Evolutionary conservation across 2,113 vertebrate species (phyloP).

Genomic region (Tympanuchus pallidicinctus): DNA sequence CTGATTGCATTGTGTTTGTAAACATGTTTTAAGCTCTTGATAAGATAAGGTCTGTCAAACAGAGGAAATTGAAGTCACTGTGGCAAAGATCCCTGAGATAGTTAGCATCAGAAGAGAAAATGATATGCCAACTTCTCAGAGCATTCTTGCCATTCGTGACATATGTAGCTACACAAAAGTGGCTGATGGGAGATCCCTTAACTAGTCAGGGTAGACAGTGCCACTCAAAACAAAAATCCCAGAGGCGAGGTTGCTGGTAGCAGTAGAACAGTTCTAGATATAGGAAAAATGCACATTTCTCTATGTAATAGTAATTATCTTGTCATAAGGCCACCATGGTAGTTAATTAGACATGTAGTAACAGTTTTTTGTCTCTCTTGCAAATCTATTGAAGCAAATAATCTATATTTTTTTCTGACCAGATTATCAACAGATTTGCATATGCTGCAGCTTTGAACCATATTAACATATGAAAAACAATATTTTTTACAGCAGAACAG

Average conservation of each 20-base stretch:
- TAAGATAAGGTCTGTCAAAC: slow-evolving; percentile 67
- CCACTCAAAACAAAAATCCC: slow-evolving; percentile 40
- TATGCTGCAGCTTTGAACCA: not conserved
- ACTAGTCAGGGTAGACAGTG: slow-evolving; percentile 37
- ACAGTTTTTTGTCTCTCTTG: not conserved
- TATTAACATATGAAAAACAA: not conserved
- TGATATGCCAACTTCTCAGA: slow-evolving; percentile 17
- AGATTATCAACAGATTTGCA: not conserved
- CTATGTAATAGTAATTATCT: not conserved
- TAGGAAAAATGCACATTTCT: not conserved
- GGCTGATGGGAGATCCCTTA: slow-evolving; percentile 49
- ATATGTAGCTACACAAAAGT: not conserved
- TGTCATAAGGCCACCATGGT: not conserved
- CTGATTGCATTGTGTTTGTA: slow-evolving; percentile 62
- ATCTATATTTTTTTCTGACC: not conserved
- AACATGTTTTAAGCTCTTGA: slow-evolving; percentile 66
- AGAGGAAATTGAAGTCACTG: slow-evolving; percentile 66
- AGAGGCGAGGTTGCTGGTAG: not conserved
- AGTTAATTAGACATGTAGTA: not conserved
- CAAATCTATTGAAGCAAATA: not conserved
- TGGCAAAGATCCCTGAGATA: slow-evolving; percentile 61
- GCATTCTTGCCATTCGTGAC: slow-evolving; percentile 30
- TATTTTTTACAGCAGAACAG: not conserved
- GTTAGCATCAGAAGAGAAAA: slow-evolving; percentile 58
- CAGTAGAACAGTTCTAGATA: not conserved